Evolutionary conservation across 2,797 vertebrate genomes (phyloP).

Genomic region (Lophius americanus): DNA sequence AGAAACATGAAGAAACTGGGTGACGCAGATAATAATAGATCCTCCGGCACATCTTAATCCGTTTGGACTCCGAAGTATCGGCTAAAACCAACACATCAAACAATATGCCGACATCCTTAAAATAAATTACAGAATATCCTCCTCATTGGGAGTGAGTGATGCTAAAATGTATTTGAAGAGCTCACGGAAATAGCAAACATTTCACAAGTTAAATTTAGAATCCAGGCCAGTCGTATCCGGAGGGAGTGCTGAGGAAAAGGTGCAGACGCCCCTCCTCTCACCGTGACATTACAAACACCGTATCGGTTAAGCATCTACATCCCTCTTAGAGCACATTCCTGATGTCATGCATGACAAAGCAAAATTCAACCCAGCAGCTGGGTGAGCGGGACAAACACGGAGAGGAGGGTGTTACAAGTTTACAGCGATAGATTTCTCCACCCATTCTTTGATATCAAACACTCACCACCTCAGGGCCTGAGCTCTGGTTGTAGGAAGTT

Average conservation of each 20-base stretch:
- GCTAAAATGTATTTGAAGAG: constrained; percentile 34
- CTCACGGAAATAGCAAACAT: constrained; percentile 49
- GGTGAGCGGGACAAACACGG: neutral
- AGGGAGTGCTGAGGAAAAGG: constrained; percentile 43
- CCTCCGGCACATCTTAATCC: constrained; percentile 11
- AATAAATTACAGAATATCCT: constrained; percentile 26
- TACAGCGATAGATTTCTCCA: too few species aligned
- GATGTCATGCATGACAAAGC: constrained; percentile 21
- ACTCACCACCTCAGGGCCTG: too few species aligned
- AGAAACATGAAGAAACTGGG: neutral
- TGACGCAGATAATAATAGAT: constrained; percentile 9
- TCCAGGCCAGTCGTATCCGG: constrained; percentile 50
- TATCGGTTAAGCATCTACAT: constrained; percentile 42
- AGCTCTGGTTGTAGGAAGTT: neutral
- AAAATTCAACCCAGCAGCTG: constrained; percentile 29
- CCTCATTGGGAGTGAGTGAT: constrained; percentile 16
- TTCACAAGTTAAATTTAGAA: constrained; percentile 65
- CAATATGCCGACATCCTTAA: constrained; percentile 9
- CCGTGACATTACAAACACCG: constrained; percentile 23
- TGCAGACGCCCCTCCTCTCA: constrained; percentile 27
- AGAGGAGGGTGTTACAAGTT: too few species aligned
- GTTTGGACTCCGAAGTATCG: constrained; percentile 14
- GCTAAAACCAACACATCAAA: constrained; percentile 34
- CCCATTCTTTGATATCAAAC: neutral
- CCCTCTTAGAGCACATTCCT: constrained; percentile 46